Evolutionary conservation across 2,797 vertebrate genomes (phyloP).

Genomic region (Enteromius fasciolatus): DNA sequence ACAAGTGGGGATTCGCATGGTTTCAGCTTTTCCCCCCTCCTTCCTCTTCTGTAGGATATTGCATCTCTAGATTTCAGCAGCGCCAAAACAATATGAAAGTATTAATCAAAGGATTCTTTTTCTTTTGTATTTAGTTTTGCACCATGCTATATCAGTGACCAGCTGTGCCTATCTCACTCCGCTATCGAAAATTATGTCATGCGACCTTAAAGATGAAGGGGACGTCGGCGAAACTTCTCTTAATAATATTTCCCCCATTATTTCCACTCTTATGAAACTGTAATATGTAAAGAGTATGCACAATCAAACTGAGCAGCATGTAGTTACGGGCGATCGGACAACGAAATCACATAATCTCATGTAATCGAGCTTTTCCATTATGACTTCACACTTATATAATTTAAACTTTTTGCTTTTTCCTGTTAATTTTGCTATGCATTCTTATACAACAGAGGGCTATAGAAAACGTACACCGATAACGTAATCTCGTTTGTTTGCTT

Average conservation of each 20-base stretch:
- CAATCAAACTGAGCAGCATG: neutral
- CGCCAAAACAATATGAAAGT: neutral
- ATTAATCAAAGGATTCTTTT: neutral
- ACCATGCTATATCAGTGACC: neutral
- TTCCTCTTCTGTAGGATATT: conserved; percentile 19
- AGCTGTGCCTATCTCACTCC: neutral
- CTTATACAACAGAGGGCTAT: neutral
- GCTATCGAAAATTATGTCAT: conserved; percentile 17
- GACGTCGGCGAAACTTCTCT: neutral
- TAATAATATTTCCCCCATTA: neutral
- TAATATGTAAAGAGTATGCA: neutral
- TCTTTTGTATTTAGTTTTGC: neutral
- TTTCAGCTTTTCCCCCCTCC: conserved; percentile 17
- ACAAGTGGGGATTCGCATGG: conserved; percentile 28
- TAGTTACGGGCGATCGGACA: conserved; percentile 10
- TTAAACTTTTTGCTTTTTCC: neutral
- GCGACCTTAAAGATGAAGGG: neutral
- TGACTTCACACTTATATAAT: conserved; percentile 4
- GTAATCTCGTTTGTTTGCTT: neutral
- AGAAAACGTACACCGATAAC: neutral
- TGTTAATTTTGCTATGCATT: neutral
- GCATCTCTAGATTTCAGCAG: conserved; percentile 22
- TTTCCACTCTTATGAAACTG: conserved; percentile 8
- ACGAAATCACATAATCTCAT: conserved; percentile 5
- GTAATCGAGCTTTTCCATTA: conserved; percentile 18